phyloP scores from a whole-genome alignment of 2,797 vertebrate species.

The Arctocebus calabarensis region DNA sequence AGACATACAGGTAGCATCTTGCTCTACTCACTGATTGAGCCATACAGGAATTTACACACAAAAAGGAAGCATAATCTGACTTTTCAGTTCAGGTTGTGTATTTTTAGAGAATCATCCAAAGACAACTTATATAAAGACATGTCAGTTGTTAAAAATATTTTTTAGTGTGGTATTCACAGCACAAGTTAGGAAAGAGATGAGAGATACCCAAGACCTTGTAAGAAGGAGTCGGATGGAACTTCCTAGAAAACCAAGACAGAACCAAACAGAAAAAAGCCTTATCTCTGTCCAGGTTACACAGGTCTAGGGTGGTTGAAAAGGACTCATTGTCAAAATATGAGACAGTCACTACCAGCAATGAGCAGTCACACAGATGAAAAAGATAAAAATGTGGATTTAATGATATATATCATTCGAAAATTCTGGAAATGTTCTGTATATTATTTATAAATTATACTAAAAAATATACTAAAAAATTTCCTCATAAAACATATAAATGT shows the following conservation, averaged over 20 bases:
- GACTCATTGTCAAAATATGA: conserved; percentile 11
- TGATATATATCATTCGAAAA: not conserved
- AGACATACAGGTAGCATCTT: conserved; percentile 72
- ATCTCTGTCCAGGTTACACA: not conserved
- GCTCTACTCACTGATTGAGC: conserved; percentile 58
- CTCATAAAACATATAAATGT: not conserved
- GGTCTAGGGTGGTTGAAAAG: not conserved
- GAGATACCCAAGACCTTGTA: not conserved
- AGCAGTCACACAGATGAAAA: not conserved
- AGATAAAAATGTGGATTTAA: not conserved
- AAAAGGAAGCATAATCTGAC: conserved; percentile 54
- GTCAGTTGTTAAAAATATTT: conserved; percentile 7
- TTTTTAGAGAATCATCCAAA: not conserved
- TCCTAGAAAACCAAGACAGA: not conserved
- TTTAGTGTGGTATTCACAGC: not conserved
- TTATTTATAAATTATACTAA: not conserved
- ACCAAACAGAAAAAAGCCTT: not conserved
- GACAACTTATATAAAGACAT: not conserved
- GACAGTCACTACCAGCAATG: not conserved
- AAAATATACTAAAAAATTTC: not conserved
- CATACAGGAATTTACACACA: conserved; percentile 64
- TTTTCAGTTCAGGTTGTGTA: conserved; percentile 15
- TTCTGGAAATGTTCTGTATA: conserved; percentile 10
- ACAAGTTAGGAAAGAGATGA: not conserved
- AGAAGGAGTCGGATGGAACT: not conserved